Evolutionary conservation across 2,888 invertebrate genomes (phyloP), one percentile per base, ranked within the genome.

Genomic region (Troilus luridus): DNA sequence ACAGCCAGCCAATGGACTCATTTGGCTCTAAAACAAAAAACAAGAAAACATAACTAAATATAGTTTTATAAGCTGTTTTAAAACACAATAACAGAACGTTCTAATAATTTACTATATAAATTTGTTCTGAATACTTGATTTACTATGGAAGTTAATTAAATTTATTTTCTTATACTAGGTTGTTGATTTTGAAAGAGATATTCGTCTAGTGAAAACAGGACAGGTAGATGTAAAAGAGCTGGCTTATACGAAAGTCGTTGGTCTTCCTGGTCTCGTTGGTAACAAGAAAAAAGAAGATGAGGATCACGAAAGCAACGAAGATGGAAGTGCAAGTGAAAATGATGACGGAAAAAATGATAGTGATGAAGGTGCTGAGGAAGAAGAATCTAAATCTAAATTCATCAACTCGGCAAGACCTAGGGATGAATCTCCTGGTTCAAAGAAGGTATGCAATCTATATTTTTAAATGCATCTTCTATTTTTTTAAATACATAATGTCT

Each of bases 191-290:
- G 98, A 98, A 94, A 94, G 98, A 60, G 99, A 99, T 94, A 97
- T 98, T 90, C 96, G 95, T 90, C 96, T 97, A 93, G 97, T 97
- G 0, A 97, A 98, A 94, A 95, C 96, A 91, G 98, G 98, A 27
- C 95, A 96, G 90, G 95, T 91, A 0, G 67, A 88, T 59, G 92
- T 95, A 56, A 95, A 96, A 85, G 96, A 97, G 93, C 95, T 98
- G 21, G 96, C 97, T 89, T 99, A 98, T 94, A 97, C 97, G 93
- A 98, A 97, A 92, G 95, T 99, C 89, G 96, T 97, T 24, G 98
- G 98, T 0, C 95, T 98, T 94, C 95, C 96, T 88, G 97, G 98
- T 93, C 94, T 98, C 27, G 95, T 95, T 24, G 93, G 92, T 24
- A 92, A 92, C 93, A 93, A 93, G 62, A 93, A 94, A 17, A 93